phyloP scores from a whole-genome alignment of 2,113 vertebrate species.

The Sinocyclocheilus rhinocerous region DNA sequence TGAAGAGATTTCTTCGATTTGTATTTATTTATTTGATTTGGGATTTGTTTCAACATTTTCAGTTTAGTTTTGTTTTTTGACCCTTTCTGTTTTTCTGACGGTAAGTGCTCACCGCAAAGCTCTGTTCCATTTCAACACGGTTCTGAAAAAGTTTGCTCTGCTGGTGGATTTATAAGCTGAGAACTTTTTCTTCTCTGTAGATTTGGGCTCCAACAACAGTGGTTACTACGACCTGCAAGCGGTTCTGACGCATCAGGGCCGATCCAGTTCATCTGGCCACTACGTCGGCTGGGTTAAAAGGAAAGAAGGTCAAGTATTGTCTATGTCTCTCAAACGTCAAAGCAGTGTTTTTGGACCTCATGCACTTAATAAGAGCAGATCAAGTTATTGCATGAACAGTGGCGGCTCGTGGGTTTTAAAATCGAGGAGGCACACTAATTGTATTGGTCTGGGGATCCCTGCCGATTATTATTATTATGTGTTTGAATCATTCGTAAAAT shows the following conservation, averaged over 20 bases:
- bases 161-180: background rate
- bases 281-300: conserved; percentile 98
- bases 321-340: background rate
- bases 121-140: background rate
- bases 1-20: too few species aligned
- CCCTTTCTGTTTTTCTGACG: conserved; percentile 90
- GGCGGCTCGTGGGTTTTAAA: too few species aligned
- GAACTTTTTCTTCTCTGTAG: conserved; percentile 66
- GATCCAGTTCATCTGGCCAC: conserved; percentile 97
- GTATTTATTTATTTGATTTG: too few species aligned
- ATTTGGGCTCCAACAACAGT: conserved; percentile 94
- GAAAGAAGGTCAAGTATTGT: conserved; percentile 88
- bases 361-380: background rate
- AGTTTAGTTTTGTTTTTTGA: conserved; percentile 61
- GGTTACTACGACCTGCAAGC: conserved; percentile 98
- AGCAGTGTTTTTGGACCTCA: background rate
- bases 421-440: too few species aligned
- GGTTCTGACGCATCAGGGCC: conserved; percentile 96
- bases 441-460: too few species aligned
- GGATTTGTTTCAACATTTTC: too few species aligned
- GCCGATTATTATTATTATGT: too few species aligned
- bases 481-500: background rate
- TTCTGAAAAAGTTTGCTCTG: background rate
- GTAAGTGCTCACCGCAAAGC: conserved; percentile 76
- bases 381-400: background rate